Evolutionary conservation across 2,888 invertebrate genomes (phyloP), one percentile per base, ranked within the genome.

Genomic region (Euproctis similis): DNA sequence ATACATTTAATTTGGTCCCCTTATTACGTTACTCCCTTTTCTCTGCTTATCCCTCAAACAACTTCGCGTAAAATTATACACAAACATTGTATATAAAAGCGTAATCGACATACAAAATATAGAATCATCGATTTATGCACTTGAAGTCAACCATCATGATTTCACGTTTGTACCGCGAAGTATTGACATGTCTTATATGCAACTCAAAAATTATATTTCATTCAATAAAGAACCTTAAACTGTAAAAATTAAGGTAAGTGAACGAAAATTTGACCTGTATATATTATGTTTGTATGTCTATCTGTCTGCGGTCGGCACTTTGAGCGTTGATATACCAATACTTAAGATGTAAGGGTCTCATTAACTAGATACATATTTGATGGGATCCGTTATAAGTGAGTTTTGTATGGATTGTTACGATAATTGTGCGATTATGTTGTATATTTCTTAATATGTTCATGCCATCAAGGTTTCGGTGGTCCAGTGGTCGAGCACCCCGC

Each of bases 311-410:
- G 18, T 42, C 49, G 49, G 49, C 39, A 30, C 50, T 46, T 50
- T 50, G 45, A 40, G 26, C 42, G 33, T 51, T 53, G 59, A 55
- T 52, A 53, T 41, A 39, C 45, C 40, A 46, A 51, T 48, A 47
- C 53, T 51, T 41, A 48, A 48, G 44, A 39, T 41, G 52, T 50
- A 42, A 43, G 46, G 36, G 36, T 42, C 55, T 55, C 52, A 53
- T 56, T 58, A 56, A 45, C 36, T 47, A 43, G 42, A 44, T n/a
- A n/a, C 46, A 49, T 45, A 38, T 43, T 28, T 42, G 45, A 42
- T 44, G 32, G 42, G 31, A 26, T 26, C 27, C 39, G 31, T 38
- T 41, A 35, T 41, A 38, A 39, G 31, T 46, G 42, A 42, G 41
- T 34, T 35, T 27, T 29, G 28, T 29, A 22, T 12, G 32, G 48